phyloP scores from a whole-genome alignment of 1,140 invertebrate genomes.

The Lasioglossum albipes region DNA sequence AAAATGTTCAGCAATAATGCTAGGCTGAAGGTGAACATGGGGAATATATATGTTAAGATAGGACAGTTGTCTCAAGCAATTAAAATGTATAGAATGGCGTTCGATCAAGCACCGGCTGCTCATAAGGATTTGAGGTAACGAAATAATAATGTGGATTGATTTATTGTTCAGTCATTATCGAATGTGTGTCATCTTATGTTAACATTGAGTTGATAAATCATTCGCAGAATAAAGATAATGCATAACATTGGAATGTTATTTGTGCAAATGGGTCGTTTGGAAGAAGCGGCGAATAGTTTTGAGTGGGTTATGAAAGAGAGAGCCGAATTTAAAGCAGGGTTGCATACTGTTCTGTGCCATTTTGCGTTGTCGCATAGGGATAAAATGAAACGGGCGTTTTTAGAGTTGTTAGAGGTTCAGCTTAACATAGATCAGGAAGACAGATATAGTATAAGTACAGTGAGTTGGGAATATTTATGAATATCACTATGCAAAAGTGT shows the following conservation, averaged over 20 bases:
- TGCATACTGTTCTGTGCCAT: constrained; percentile 96
- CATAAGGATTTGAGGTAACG: constrained; percentile 94
- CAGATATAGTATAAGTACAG: constrained; percentile 83
- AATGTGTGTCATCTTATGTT: background rate
- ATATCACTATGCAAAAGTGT: constrained; percentile 1
- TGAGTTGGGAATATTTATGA: constrained; percentile 63
- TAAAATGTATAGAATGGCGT: constrained; percentile 98
- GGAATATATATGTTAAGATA: constrained; percentile 98
- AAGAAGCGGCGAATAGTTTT: constrained; percentile 96
- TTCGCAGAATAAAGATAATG: constrained; percentile 95
- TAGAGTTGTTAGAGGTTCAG: constrained; percentile 93
- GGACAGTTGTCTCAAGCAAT: constrained; percentile 97
- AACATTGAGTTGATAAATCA: constrained; percentile 47
- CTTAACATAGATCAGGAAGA: constrained; percentile 91
- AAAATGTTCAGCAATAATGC: constrained; percentile 93
- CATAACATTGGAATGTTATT: constrained; percentile 98
- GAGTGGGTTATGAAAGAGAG: constrained; percentile 99
- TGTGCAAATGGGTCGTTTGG: constrained; percentile 97
- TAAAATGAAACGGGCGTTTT: constrained; percentile 96
- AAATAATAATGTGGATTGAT: background rate
- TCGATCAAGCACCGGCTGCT: constrained; percentile 95
- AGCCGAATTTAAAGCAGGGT: constrained; percentile 91
- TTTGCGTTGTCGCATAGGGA: constrained; percentile 96
- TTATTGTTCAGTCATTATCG: background rate
- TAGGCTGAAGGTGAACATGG: constrained; percentile 98